Evolutionary conservation across 2,888 invertebrate species (phyloP).

Genomic region (Agrochola lychnidis): DNA sequence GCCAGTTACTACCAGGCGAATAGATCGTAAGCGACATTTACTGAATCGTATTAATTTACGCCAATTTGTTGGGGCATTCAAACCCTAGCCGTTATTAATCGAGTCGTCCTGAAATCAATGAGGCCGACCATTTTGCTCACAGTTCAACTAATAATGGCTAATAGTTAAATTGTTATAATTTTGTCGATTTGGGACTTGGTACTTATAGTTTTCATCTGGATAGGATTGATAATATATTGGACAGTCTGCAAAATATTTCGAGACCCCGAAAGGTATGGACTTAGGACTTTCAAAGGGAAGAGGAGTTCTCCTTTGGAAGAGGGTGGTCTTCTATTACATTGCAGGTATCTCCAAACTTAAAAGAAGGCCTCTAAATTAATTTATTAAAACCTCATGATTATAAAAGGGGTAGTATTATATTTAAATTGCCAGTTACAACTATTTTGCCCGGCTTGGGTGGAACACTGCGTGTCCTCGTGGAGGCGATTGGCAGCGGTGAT

Average conservation of each 20-base stretch:
- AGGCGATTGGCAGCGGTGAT: no score
- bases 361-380: no score
- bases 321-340: no score
- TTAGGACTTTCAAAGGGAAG: no score
- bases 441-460: no score
- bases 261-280: neutral
- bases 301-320: no score
- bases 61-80: slow-evolving; percentile 61
- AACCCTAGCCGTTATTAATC: slow-evolving; percentile 57
- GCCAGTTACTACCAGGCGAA: slow-evolving; percentile 4
- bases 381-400: no score
- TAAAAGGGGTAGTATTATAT: no score
- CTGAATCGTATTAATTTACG: slow-evolving; percentile 61
- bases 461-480: no score
- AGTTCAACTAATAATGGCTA: slow-evolving; percentile 45
- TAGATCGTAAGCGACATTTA: slow-evolving; percentile 37
- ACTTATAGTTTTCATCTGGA: slow-evolving; percentile 1
- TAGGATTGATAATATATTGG: neutral
- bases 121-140: slow-evolving; percentile 50
- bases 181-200: slow-evolving; percentile 21
- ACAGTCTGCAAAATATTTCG: neutral
- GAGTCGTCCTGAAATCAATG: slow-evolving; percentile 55
- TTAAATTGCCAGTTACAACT: no score
- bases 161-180: slow-evolving; percentile 45
- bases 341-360: no score